Evolutionary conservation across 2,888 invertebrate species (phyloP).

Genomic region (Empis livida): DNA sequence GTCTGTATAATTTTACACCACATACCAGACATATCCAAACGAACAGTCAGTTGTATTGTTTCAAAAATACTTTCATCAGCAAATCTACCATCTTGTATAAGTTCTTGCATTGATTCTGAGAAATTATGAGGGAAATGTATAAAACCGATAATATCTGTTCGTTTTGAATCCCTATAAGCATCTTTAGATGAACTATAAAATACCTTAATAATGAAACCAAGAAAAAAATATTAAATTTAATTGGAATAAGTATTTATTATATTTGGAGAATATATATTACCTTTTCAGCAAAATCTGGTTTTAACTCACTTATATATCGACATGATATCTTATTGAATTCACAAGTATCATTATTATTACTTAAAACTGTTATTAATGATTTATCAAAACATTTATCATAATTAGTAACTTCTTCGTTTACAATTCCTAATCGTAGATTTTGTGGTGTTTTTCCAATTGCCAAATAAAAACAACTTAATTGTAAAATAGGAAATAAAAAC

Average conservation of each 20-base stretch:
- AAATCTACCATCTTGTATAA: constrained; percentile 46
- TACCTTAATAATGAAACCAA: constrained; percentile 24
- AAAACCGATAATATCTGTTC: constrained; percentile 47
- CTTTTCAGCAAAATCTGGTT: constrained; percentile 42
- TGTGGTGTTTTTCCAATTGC: constrained; percentile 67
- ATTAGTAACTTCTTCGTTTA: constrained; percentile 58
- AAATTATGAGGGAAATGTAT: constrained; percentile 61
- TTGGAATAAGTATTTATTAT: not conserved
- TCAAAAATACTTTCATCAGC: constrained; percentile 41
- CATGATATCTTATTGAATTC: constrained; percentile 46
- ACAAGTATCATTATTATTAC: constrained; percentile 34
- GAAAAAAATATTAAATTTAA: not conserved
- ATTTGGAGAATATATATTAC: constrained; percentile 19
- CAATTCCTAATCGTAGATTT: constrained; percentile 58
- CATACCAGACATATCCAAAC: constrained; percentile 63
- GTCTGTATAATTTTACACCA: not conserved
- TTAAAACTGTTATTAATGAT: constrained; percentile 32
- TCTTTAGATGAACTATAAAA: constrained; percentile 40
- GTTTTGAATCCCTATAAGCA: constrained; percentile 42
- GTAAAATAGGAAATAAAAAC: constrained; percentile 65
- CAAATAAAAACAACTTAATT: constrained; percentile 65
- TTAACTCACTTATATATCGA: constrained; percentile 44
- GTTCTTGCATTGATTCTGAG: constrained; percentile 45
- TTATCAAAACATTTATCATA: constrained; percentile 34
- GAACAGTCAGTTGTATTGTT: constrained; percentile 51